phyloP scores from a whole-genome alignment of 2,797 vertebrate genomes.

The Sebastes minor region DNA sequence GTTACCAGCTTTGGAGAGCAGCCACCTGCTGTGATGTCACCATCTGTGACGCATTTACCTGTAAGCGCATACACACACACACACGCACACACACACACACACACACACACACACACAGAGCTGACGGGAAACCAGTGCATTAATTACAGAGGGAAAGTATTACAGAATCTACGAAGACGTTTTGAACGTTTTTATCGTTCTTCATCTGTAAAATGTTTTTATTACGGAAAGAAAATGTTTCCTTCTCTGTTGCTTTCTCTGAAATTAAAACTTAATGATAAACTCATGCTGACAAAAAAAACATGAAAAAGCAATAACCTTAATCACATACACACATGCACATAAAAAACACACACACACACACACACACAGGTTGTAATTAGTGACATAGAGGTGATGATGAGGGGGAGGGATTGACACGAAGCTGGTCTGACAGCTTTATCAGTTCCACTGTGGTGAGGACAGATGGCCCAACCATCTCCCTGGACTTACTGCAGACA shows the following conservation, averaged over 20 bases:
- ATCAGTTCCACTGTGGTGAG: conserved; percentile 63
- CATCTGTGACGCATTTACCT: conserved; percentile 72
- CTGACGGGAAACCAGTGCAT: neutral
- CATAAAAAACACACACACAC: neutral
- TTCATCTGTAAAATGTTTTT: neutral
- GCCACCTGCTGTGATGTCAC: conserved; percentile 77
- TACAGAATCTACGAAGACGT: neutral
- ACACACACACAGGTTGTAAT: conserved; percentile 39
- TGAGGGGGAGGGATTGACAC: conserved; percentile 49
- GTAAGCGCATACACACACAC: conserved; percentile 29
- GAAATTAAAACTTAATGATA: neutral
- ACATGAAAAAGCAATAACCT: neutral
- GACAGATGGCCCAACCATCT: conserved; percentile 64
- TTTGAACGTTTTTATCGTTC: neutral
- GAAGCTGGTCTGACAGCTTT: conserved; percentile 58
- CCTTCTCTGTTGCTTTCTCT: neutral
- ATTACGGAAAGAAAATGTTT: neutral
- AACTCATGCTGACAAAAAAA: neutral
- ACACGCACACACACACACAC: neutral
- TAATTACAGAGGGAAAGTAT: conserved; percentile 15
- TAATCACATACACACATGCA: neutral
- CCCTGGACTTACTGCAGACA: conserved; percentile 9
- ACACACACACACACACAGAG: neutral
- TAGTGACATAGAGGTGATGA: conserved; percentile 59
- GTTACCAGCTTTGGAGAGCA: conserved; percentile 59